Base-by-base conservation (phyloP, 2,888 invertebrate genomes). In the Chorisops tibialis region DNA sequence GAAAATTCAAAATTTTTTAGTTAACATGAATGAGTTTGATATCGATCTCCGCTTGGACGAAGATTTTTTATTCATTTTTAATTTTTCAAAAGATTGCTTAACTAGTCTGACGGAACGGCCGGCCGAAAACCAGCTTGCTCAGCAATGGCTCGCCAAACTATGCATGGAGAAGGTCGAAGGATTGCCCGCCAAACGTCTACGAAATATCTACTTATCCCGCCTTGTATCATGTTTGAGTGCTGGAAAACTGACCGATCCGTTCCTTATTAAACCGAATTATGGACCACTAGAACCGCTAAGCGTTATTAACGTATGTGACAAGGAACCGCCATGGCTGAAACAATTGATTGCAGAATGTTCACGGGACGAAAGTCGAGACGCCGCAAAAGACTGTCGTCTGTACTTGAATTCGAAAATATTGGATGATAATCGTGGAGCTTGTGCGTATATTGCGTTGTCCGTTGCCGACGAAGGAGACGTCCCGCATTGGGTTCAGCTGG, bases 201-300 rank as follows among this genome's bases (percentile, higher is more conserved):
- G 71, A 0, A 73, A 74, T 49, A 56, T 64, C 0, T 74, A 74
- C 47, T 68, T 75, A 63, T 72, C 72, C 30, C 67, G 72, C 39
- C 63, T 76, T 16, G 69, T 68, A 3, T 67, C 68, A 0, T 73
- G 71, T 37, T 62, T 75, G 7, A 70, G 71, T 37, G 67, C 70
- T 19, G 66, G 67, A 3, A 62, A 68, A 4, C 59, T 76, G 14
- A 52, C 61, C 4, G 72, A 72, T 0, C 64, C 74, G 5, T 76
- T 75, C 30, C 14, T 59, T 3, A 38, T 63, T 7, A 56, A 61
- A 6, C 75, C 75, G 1, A 14, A 30, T 0, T 52, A 63, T 0
- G 66, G 63, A 0, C 62, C 63, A 9, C 61, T 75, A 11, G 59
- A 58, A 47, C 35, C 45, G 5, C 24, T 66, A 24, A 19, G 12